A percentile compares a stretch with the other conserved stretches of the same genome.
These are phyloP conservation scores for Chionoecetes opilio DNA, from an alignment of 1,140 invertebrate genomes.

Conservation along the genomic window DNA sequence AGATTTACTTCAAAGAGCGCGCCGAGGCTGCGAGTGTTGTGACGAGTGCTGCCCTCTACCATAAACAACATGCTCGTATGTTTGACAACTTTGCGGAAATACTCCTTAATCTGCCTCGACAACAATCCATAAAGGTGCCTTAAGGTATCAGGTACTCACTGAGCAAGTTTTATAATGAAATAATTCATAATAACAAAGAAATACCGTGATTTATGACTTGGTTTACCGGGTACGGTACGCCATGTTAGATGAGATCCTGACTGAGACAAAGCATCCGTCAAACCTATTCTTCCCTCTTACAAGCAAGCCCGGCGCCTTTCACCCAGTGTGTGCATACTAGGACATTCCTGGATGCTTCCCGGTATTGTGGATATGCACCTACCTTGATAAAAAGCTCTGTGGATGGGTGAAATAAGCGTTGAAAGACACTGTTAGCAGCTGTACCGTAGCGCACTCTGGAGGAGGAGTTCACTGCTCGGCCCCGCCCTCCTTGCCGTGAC, in stretches of 20 bases:
- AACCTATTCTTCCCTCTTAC: not conserved
- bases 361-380: slow-evolving; percentile 44
- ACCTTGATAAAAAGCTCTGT: slow-evolving; percentile 70
- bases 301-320: not conserved
- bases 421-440: slow-evolving; percentile 36
- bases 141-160: not conserved
- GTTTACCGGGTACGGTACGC: slow-evolving; percentile 81
- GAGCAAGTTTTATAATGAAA: slow-evolving; percentile 46
- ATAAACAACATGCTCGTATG: slow-evolving; percentile 80
- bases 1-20: slow-evolving; percentile 71
- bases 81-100: slow-evolving; percentile 80
- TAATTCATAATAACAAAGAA: slow-evolving; percentile 74
- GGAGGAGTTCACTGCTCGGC: slow-evolving; percentile 73
- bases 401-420: slow-evolving; percentile 56
- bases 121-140: slow-evolving; percentile 49
- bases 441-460: slow-evolving; percentile 78
- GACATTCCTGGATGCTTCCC: slow-evolving; percentile 39
- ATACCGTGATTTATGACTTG: slow-evolving; percentile 80
- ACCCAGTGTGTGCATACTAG: not conserved
- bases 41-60: slow-evolving; percentile 80
- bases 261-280: slow-evolving; percentile 62
- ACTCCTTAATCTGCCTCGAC: slow-evolving; percentile 57
- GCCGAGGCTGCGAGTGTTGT: slow-evolving; percentile 63
- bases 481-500: slow-evolving; percentile 74
- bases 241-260: slow-evolving; percentile 78